Evolutionary conservation across 2,113 vertebrate genomes (phyloP).

Genomic region (Nothoprocta pentlandii): DNA sequence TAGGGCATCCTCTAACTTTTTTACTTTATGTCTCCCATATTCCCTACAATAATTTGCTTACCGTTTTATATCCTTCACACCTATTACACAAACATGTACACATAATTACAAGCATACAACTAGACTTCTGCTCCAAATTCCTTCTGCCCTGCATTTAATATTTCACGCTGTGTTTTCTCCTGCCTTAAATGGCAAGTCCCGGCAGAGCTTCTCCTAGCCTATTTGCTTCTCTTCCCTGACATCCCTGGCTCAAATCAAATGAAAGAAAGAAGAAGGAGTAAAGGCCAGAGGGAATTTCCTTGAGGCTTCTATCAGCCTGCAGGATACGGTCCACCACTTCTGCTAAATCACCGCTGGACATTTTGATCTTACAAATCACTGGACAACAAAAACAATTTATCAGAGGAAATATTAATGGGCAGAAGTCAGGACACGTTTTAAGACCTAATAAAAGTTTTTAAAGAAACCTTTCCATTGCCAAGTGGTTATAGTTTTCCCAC

Average conservation of each 20-base stretch:
- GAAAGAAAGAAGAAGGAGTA: background rate
- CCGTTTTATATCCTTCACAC: background rate
- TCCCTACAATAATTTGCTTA: background rate
- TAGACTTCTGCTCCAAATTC: background rate
- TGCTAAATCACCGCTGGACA: background rate
- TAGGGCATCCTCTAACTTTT: background rate
- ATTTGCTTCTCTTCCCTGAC: background rate
- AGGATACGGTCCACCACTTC: background rate
- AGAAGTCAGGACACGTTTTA: background rate
- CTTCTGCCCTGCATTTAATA: background rate
- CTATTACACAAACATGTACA: background rate
- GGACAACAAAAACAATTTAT: background rate
- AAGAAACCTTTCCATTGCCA: background rate
- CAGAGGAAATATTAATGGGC: background rate
- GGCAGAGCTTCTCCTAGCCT: background rate
- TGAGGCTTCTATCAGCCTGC: background rate
- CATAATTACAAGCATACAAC: background rate
- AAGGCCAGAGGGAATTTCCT: background rate
- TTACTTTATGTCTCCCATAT: background rate
- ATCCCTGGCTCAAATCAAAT: background rate
- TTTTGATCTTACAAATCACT: background rate
- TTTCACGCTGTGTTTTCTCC: background rate
- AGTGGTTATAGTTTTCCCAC: background rate
- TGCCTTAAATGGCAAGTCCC: background rate
- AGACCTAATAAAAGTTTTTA: background rate